These are phyloP conservation scores for Cacoxenus indagator DNA, from an alignment of 2,888 invertebrate species.

Conservation along the genomic window DNA sequence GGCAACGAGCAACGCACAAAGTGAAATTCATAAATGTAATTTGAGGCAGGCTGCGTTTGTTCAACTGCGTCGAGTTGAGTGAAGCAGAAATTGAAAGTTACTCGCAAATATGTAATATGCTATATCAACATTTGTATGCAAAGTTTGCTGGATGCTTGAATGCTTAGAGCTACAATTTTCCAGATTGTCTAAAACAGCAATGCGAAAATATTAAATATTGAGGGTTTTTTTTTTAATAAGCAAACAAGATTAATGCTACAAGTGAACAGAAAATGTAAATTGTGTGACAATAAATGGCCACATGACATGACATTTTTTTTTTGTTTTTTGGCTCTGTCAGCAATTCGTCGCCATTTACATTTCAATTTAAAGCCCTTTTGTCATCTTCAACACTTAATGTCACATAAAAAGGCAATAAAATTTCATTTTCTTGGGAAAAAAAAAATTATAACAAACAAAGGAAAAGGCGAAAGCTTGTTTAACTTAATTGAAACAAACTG, in stretches of 20 bases:
- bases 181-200: neutral
- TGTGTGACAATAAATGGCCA: neutral
- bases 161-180: neutral
- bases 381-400: constrained; percentile 33
- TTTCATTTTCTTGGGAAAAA: constrained; percentile 38
- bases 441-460: too few species aligned
- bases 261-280: neutral
- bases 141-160: too few species aligned
- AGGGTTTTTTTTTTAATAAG: neutral
- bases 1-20: constrained; percentile 44
- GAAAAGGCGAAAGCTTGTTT: constrained; percentile 58
- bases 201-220: neutral
- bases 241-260: neutral
- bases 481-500: constrained; percentile 42
- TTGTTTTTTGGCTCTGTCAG: neutral
- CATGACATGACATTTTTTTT: constrained; percentile 18
- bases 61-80: constrained; percentile 29
- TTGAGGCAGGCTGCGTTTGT: neutral
- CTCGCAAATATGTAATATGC: neutral
- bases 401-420: constrained; percentile 60
- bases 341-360: neutral
- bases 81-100: constrained; percentile 49
- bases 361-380: neutral
- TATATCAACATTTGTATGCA: too few species aligned
- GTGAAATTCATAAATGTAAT: constrained; percentile 46